Percentiles rank a stretch among this genome's conserved stretches.
phyloP scores from a whole-genome alignment of 2,888 invertebrate genomes.

The Eucriotettix oculatus region DNA sequence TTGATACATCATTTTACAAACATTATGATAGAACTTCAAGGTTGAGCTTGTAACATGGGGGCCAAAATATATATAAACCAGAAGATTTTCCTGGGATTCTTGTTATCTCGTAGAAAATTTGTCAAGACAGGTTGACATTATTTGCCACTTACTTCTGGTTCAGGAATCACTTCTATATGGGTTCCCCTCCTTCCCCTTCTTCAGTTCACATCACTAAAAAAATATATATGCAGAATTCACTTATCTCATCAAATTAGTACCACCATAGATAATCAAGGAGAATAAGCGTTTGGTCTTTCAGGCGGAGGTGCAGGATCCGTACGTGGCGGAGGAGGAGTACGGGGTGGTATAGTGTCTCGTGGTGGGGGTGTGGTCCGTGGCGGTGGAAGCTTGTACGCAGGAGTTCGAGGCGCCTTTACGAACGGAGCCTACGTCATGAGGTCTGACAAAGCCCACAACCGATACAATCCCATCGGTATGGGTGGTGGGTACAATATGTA shows the following conservation, averaged over 20 bases:
- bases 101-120: too few species aligned
- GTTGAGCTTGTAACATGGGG: too few species aligned
- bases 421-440: slow-evolving; percentile 11
- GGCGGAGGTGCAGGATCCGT: slow-evolving; percentile 1
- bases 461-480: slow-evolving; percentile 17
- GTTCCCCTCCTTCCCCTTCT: too few species aligned
- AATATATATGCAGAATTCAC: too few species aligned
- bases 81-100: too few species aligned
- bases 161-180: too few species aligned
- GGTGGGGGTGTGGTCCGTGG: slow-evolving; percentile 2
- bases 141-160: too few species aligned
- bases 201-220: too few species aligned
- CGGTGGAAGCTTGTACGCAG: slow-evolving; percentile 1
- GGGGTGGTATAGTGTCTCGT: slow-evolving; percentile 4
- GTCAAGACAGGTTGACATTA: too few species aligned
- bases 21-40: too few species aligned
- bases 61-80: too few species aligned
- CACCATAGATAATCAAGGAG: not conserved
- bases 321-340: not conserved
- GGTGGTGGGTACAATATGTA: slow-evolving; percentile 18
- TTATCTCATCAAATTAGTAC: not conserved
- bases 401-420: slow-evolving; percentile 1
- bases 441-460: slow-evolving; percentile 15
- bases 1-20: too few species aligned
- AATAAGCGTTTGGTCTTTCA: not conserved